These are phyloP conservation scores for Cydia splendana DNA, from an alignment of 1,140 invertebrate genomes.

Conservation along the genomic window DNA sequence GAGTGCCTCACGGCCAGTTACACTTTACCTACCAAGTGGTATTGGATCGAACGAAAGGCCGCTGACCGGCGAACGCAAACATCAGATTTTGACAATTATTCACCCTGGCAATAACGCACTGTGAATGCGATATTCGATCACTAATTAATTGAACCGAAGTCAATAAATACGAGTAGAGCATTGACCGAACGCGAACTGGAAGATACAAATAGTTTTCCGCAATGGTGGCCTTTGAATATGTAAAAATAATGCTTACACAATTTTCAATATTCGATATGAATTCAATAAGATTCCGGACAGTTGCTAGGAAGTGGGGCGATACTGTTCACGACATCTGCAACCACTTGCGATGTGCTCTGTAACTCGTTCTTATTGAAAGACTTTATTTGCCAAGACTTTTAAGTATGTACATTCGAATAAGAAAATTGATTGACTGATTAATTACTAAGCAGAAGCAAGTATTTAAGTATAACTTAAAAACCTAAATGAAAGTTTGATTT, in stretches of 20 bases:
- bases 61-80: background rate
- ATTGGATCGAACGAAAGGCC: background rate
- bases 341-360: slow-evolving; percentile 19
- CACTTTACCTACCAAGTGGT: slow-evolving; percentile 16
- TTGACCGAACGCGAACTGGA: background rate
- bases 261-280: slow-evolving; percentile 45
- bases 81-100: background rate
- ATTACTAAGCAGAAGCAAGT: background rate
- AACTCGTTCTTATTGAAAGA: slow-evolving; percentile 1
- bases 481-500: background rate
- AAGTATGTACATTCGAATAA: background rate
- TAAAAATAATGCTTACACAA: slow-evolving; percentile 37
- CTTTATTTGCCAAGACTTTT: slow-evolving; percentile 22
- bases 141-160: slow-evolving; percentile 19
- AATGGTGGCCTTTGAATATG: slow-evolving; percentile 7
- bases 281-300: slow-evolving; percentile 36
- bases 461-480: background rate
- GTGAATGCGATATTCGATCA: slow-evolving; percentile 9
- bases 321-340: slow-evolving; percentile 28
- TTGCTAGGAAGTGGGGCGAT: slow-evolving; percentile 25
- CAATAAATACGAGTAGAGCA: slow-evolving; percentile 7
- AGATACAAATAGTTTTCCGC: slow-evolving; percentile 22
- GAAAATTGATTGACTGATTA: background rate
- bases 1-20: slow-evolving; percentile 1
- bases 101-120: slow-evolving; percentile 3